Percentiles rank a stretch among this genome's conserved stretches.
phyloP scores from a whole-genome alignment of 1,140 invertebrate genomes.

The Hirudo medicinalis region DNA sequence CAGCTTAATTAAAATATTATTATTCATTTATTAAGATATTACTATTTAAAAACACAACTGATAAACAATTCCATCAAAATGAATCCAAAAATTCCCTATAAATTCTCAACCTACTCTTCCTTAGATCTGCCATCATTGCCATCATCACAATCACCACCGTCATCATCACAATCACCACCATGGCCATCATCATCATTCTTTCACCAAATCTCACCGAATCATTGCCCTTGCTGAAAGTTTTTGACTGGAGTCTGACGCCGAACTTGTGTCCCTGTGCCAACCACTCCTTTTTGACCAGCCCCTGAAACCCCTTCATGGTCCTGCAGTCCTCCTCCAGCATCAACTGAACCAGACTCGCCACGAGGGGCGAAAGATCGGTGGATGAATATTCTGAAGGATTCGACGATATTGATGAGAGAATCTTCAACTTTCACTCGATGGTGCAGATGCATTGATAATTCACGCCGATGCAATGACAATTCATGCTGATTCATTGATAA shows the following conservation, averaged over 20 bases:
- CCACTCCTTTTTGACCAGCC: slow-evolving; percentile 85
- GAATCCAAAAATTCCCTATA: too few relatives aligned
- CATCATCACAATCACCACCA: too few relatives aligned
- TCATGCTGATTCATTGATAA: too few relatives aligned
- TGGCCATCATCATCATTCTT: too few relatives aligned
- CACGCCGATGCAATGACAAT: too few relatives aligned
- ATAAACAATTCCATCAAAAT: too few relatives aligned
- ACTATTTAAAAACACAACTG: background rate
- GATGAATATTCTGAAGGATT: slow-evolving; percentile 55
- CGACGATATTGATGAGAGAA: slow-evolving; percentile 27
- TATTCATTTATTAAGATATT: background rate
- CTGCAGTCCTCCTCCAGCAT: slow-evolving; percentile 69
- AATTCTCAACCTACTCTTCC: too few relatives aligned
- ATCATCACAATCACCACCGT: too few relatives aligned
- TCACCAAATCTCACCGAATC: too few relatives aligned
- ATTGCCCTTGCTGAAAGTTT: slow-evolving; percentile 47
- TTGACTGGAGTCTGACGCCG: slow-evolving; percentile 54
- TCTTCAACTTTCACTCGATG: too few relatives aligned
- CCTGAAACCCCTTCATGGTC: slow-evolving; percentile 70
- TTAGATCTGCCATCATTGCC: too few relatives aligned
- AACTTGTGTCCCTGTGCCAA: slow-evolving; percentile 79
- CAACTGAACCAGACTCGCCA: slow-evolving; percentile 73
- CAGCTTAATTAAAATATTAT: background rate
- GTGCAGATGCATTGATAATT: too few relatives aligned
- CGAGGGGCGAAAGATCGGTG: slow-evolving; percentile 69